Evolutionary conservation across 2,797 vertebrate species (phyloP), one percentile per base, ranked within the genome.

Genomic region (Syngnathus rostellatus): DNA sequence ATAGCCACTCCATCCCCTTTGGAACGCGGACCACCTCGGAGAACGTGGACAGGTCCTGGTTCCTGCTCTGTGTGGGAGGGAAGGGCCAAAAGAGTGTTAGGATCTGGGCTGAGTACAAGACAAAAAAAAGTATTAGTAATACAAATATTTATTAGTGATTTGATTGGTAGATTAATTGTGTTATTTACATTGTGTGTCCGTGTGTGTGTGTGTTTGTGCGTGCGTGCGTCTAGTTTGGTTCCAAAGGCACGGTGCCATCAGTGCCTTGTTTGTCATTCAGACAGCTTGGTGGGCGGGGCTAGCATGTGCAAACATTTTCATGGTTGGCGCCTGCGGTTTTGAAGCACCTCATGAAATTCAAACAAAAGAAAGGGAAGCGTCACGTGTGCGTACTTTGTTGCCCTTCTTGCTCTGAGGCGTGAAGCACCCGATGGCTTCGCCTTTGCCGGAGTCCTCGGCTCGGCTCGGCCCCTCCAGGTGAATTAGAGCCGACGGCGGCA

Each of bases 381-480:
- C 14, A n/a, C 2, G 19, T 8, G 8, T 14, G 8, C 79, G 0
- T 87, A 98, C 97, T 76, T 94, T 92, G 63, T 94, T 94, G 9
- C 92, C 86, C 76, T 94, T 93, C 79, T 87, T 94, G 91, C 97
- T 93, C 81, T 94, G 92, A 10, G 93, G 94, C 2, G 95, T 93
- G 79, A 96, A 99, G 84, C 97, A 99, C 66, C 97, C 97, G 38
- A 97, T 92, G 54, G 90, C 77, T 23, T 94, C 92, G 0, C 86
- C 86, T 0, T 77, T 84, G 5, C 83, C 63, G 0, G 70, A 64
- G 0, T 59, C 51, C 9, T 83, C 59, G 0, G 67, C 82, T 39
- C 90, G 89, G 63, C 77, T 84, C 37, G 88, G 87, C 60, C 94
- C 94, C 46, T 95, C 94, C 16, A 98, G 88, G 51, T 92, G 89